These are phyloP conservation scores for Wasmannia auropunctata DNA, from an alignment of 1,140 invertebrate species.

Conservation along the genomic window DNA sequence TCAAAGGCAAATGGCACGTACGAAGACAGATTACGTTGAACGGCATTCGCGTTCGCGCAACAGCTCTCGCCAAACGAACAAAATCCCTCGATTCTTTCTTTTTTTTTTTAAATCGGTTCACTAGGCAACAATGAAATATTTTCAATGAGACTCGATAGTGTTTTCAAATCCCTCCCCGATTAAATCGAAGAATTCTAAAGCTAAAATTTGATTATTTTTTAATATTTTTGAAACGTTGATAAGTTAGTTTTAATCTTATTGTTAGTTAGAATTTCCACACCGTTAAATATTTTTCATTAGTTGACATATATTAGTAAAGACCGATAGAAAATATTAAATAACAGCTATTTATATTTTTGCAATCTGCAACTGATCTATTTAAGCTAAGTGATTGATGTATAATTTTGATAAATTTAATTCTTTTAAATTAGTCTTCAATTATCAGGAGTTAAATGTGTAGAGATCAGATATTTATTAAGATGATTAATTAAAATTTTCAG, in stretches of 20 bases:
- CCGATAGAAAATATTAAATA: neutral
- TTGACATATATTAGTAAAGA: neutral
- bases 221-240: neutral
- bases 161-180: neutral
- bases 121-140: conserved; percentile 17
- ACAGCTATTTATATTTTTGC: neutral
- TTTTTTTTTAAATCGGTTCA: neutral
- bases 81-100: conserved; percentile 13
- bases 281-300: neutral
- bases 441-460: neutral
- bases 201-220: neutral
- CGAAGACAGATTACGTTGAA: conserved; percentile 68
- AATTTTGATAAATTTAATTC: neutral
- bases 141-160: neutral
- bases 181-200: neutral
- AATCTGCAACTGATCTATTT: neutral
- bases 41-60: conserved; percentile 27
- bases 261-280: too few species aligned
- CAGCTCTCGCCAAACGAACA: neutral
- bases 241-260: neutral
- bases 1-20: conserved; percentile 67
- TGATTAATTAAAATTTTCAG: neutral
- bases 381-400: neutral
- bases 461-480: neutral
- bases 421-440: neutral